A percentile compares a stretch with the other conserved stretches of the same genome.
Conservation (phyloP, 2,888 invertebrate species). For the Eubasilissa splendida region DNA sequence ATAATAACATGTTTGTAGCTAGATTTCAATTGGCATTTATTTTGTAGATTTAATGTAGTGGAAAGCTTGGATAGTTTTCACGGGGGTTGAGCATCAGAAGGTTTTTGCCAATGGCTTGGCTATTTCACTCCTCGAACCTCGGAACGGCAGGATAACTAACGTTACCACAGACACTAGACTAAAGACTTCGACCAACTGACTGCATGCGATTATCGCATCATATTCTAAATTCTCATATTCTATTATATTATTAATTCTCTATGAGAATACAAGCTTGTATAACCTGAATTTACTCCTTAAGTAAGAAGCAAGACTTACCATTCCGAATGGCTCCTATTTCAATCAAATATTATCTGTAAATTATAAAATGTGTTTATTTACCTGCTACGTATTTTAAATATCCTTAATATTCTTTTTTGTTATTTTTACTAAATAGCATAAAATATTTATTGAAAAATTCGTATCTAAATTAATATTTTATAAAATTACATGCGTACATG, state of each 20-base stretch:
- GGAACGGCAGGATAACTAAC: constrained; percentile 55
- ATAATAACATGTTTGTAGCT: too few species aligned
- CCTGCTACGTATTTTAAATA: neutral
- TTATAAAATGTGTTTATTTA: constrained; percentile 25
- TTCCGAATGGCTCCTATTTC: neutral
- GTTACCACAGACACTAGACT: constrained; percentile 39
- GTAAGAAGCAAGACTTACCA: constrained; percentile 16
- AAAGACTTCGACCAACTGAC: constrained; percentile 51
- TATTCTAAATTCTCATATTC: constrained; percentile 45
- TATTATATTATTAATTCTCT: constrained; percentile 10
- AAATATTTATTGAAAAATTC: constrained; percentile 17
- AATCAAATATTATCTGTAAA: constrained; percentile 12
- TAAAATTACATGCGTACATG: neutral
- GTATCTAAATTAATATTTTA: neutral
- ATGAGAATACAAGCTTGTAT: constrained; percentile 44
- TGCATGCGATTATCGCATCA: constrained; percentile 44
- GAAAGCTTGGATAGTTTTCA: neutral
- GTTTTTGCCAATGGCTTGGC: constrained; percentile 43
- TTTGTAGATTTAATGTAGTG: neutral
- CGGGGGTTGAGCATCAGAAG: constrained; percentile 15
- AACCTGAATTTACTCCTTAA: constrained; percentile 42
- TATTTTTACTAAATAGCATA: constrained; percentile 25
- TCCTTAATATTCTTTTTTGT: neutral
- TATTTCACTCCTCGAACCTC: constrained; percentile 51
- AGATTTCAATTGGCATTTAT: neutral